phyloP scores from a whole-genome alignment of 2,797 vertebrate genomes.

The Galagoides demidoff region DNA sequence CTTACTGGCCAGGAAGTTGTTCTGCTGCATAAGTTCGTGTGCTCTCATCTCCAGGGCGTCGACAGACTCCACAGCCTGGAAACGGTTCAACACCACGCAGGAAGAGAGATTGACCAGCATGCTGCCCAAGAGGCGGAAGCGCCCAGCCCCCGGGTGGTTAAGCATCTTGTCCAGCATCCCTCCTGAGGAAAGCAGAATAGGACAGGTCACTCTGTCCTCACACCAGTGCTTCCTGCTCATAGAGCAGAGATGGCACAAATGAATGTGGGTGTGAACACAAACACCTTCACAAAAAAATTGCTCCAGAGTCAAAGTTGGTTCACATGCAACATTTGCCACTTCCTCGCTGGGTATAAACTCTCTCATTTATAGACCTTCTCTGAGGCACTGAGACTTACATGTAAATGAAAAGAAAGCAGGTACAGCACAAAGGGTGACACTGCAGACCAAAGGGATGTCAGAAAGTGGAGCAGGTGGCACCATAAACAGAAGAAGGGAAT shows the following conservation, averaged over 20 bases:
- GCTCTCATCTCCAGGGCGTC: conserved; percentile 80
- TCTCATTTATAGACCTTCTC: not conserved
- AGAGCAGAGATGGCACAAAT: not conserved
- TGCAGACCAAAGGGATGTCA: no score
- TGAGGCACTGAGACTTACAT: not conserved
- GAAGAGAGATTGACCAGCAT: conserved; percentile 86
- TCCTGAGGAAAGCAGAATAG: conserved; percentile 73
- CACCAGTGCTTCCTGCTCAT: not conserved
- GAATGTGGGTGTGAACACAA: not conserved
- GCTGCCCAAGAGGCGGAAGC: conserved; percentile 79
- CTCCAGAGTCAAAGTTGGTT: not conserved
- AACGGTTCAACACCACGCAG: conserved; percentile 85
- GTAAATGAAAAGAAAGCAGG: not conserved
- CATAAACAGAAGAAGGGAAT: not conserved
- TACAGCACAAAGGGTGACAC: not conserved
- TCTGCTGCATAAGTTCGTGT: conserved; percentile 83
- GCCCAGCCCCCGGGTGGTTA: conserved; percentile 66
- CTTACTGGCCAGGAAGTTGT: conserved; percentile 88
- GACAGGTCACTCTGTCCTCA: not conserved
- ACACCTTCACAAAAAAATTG: not conserved
- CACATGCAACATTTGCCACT: not conserved
- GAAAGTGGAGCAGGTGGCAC: rapidly evolving
- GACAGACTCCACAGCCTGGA: conserved; percentile 81
- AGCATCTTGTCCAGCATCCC: conserved; percentile 68
- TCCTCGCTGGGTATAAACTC: not conserved